Conservation (phyloP, 2,113 vertebrate species). For the Globicephala melas region DNA sequence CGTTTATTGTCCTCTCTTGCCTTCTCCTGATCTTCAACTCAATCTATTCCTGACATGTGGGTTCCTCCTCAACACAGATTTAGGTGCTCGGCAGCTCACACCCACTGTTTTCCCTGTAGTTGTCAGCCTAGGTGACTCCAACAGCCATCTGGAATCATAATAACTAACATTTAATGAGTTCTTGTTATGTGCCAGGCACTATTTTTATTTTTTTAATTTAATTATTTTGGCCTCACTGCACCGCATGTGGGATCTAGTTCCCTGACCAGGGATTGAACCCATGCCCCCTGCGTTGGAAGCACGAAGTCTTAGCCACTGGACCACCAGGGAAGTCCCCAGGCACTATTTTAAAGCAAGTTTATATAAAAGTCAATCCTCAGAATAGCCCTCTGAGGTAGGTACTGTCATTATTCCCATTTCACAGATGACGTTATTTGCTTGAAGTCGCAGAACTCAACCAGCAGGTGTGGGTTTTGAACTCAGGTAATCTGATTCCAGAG, state of each 20-base stretch:
- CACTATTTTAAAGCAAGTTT: neutral
- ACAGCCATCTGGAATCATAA: neutral
- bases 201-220: neutral
- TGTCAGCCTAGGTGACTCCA: neutral
- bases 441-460: neutral
- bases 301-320: no score
- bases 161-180: neutral
- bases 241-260: no score
- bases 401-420: neutral
- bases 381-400: neutral
- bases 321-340: no score
- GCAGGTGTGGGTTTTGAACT: neutral
- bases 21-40: neutral
- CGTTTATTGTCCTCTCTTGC: neutral
- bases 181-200: neutral
- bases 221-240: no score
- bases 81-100: neutral
- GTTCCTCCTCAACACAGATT: neutral
- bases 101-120: neutral
- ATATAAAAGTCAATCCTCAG: neutral
- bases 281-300: no score
- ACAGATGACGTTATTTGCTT: neutral
- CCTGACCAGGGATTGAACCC: no score
- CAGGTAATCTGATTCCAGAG: neutral
- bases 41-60: neutral